These are phyloP conservation scores for Rhyacophila brunnea DNA, from an alignment of 1,140 invertebrate genomes.

Conservation along the genomic window DNA sequence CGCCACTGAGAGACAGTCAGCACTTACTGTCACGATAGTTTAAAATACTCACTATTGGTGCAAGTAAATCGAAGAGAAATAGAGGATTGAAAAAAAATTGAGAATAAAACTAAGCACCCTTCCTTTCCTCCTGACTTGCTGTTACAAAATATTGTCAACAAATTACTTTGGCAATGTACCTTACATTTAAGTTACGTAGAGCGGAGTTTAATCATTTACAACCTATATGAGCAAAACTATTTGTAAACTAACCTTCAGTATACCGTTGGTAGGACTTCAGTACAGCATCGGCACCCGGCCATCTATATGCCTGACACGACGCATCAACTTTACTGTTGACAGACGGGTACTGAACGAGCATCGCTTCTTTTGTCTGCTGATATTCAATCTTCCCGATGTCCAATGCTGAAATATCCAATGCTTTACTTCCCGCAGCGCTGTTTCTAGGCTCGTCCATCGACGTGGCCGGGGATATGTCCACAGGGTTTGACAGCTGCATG, in stretches of 20 bases:
- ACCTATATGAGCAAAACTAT: no score
- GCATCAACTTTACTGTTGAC: not conserved
- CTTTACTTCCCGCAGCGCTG: slow-evolving; percentile 39
- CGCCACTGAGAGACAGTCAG: no score
- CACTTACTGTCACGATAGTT: no score
- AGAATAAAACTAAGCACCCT: no score
- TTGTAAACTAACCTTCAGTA: slow-evolving; percentile 21
- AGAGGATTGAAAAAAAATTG: no score
- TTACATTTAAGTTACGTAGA: no score
- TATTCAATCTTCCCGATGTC: not conserved
- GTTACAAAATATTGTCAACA: no score
- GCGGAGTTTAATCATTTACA: no score
- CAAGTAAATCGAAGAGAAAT: no score
- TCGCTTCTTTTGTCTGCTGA: not conserved
- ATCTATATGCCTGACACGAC: not conserved
- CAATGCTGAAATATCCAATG: not conserved
- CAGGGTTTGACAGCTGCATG: slow-evolving; percentile 33
- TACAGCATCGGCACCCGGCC: slow-evolving; percentile 26
- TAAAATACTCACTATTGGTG: no score
- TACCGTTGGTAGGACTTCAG: slow-evolving; percentile 21
- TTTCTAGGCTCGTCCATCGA: slow-evolving; percentile 50
- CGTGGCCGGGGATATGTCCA: slow-evolving; percentile 41
- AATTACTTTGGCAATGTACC: no score
- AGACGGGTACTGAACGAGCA: not conserved
- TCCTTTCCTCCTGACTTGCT: no score